Conservation (phyloP, 2,113 vertebrate species). For the Eretmochelys imbricata region DNA sequence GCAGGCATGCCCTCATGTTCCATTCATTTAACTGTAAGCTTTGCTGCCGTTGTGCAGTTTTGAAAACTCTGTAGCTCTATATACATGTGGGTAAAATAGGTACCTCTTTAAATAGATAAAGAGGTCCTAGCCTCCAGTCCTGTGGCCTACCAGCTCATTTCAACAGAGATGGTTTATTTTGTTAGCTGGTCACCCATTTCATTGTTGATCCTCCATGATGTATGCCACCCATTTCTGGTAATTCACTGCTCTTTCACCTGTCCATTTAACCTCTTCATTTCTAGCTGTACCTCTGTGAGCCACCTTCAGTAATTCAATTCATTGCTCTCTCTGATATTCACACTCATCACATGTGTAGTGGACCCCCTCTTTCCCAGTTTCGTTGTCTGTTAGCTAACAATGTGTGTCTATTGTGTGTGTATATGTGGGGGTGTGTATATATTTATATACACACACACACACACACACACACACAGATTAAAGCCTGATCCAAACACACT, state of each 20-base stretch:
- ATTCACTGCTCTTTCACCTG: not conserved
- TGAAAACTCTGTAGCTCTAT: not conserved
- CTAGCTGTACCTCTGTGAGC: not conserved
- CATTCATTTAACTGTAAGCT: not conserved
- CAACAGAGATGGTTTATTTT: not conserved
- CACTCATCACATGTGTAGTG: not conserved
- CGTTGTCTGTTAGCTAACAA: not conserved
- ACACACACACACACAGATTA: not conserved
- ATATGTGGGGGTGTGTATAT: too few species aligned
- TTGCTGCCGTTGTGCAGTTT: not conserved
- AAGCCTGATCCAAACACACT: not conserved
- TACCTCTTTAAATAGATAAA: not conserved
- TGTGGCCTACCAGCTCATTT: not conserved
- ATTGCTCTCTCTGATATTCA: not conserved
- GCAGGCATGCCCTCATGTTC: rapidly evolving
- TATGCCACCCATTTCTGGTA: not conserved
- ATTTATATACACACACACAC: too few species aligned
- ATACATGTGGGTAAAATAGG: not conserved
- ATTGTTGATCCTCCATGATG: not conserved
- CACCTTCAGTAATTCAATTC: constrained; percentile 6
- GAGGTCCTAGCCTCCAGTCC: not conserved
- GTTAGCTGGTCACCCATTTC: not conserved
- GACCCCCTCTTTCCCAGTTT: not conserved
- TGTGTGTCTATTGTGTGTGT: not conserved
- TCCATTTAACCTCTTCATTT: not conserved